Conservation (phyloP, 2,888 invertebrate species). For the Melangyna quadrimaculata region DNA sequence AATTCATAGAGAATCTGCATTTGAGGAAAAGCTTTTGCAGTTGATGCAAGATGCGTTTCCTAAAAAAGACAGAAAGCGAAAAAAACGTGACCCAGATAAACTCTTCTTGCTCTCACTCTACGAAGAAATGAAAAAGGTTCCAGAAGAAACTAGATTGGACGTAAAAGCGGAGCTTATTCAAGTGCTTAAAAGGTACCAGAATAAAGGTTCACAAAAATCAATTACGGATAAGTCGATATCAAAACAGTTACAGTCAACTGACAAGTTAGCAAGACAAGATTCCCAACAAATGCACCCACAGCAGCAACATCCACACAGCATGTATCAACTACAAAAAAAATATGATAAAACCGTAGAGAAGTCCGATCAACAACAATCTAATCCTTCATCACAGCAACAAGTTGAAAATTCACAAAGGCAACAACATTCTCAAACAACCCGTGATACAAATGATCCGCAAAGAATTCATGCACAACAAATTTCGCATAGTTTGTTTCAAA, state of each 20-base stretch:
- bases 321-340: slow-evolving; percentile 79
- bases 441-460: slow-evolving; percentile 56
- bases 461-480: slow-evolving; percentile 77
- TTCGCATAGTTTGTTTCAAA: slow-evolving; percentile 77
- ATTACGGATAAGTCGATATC: slow-evolving; percentile 68
- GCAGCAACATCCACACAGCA: slow-evolving; percentile 78
- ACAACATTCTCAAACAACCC: slow-evolving; percentile 69
- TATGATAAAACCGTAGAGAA: slow-evolving; percentile 79
- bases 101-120: slow-evolving; percentile 78
- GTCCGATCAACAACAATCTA: slow-evolving; percentile 72
- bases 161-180: slow-evolving; percentile 79
- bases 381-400: slow-evolving; percentile 75
- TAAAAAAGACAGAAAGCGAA: slow-evolving; percentile 79
- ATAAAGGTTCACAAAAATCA: slow-evolving; percentile 75
- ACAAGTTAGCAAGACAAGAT: slow-evolving; percentile 62
- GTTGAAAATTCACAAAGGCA: slow-evolving; percentile 75
- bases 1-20: slow-evolving; percentile 77
- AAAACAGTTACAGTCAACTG: slow-evolving; percentile 73
- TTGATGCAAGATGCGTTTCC: slow-evolving; percentile 80
- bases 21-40: slow-evolving; percentile 79
- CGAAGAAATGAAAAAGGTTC: slow-evolving; percentile 79
- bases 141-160: slow-evolving; percentile 78
- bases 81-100: slow-evolving; percentile 79
- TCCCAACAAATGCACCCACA: slow-evolving; percentile 73
- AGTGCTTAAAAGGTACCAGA: slow-evolving; percentile 79